Base-by-base conservation (phyloP, 2,888 invertebrate genomes). In the Aphelenchoides bicaudatus region DNA sequence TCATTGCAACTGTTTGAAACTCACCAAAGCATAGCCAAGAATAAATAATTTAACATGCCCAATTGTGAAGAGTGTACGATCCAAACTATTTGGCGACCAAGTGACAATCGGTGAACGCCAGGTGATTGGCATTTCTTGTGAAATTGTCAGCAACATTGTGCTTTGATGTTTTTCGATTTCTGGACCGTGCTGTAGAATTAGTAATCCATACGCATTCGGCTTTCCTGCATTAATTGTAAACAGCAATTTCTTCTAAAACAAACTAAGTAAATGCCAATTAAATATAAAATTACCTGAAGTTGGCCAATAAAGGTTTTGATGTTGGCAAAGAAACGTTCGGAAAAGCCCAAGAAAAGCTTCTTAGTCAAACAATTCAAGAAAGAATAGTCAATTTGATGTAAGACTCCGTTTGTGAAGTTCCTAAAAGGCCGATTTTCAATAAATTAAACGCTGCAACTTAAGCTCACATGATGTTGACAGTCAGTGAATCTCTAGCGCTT, bases 11-110 rank as follows among this genome's bases (percentile, higher is more conserved):
- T 43, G 27, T 2, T 1, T 25, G 0, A 48, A 39, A 34, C 56
- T 0, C 13, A 67, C 67, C 61, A 69, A 54, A 10, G 66, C 66
- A 46, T 64, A 68, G n/a, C 52, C 28, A 31, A 66, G 63, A 3
- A 66, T 16, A 39, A 68, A 64, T 4, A 66, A 34, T 39, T 66
- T 66, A 2, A 64, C 43, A 28, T 54, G 54, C 13, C 66, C 66
- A 34, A 66, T 48, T 1, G 66, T 58, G 6, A 47, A 39, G 8
- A 66, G 19, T 0, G 62, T 39, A 27, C 50, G 55, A 31, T 66
- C 66, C 4, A 66, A n/a, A 3, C 53, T 55, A 16, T 38, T 29
- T 16, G 23, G n/a, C 5, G 16, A 27, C 23, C 53, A 25, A 29
- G 16, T 48, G 8, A 46, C 54, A 28, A 67, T 67, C 31, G 31